These are phyloP conservation scores for Tachycineta bicolor DNA, from an alignment of 2,113 vertebrate genomes.

Conservation along the genomic window DNA sequence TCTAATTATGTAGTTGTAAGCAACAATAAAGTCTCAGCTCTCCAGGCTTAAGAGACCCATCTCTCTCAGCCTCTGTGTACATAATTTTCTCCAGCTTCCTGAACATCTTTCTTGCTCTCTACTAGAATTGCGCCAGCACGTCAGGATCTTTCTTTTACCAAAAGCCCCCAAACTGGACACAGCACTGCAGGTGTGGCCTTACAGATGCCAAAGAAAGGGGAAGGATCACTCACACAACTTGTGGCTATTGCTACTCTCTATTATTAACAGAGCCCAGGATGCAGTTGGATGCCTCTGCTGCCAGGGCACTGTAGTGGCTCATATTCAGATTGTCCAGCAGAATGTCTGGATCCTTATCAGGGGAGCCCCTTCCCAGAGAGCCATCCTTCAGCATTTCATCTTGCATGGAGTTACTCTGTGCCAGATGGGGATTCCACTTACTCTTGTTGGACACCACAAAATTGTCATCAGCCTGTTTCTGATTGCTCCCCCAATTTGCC, in stretches of 20 bases:
- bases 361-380: not conserved
- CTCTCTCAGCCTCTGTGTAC: not conserved
- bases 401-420: not conserved
- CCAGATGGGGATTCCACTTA: not conserved
- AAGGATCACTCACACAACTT: not conserved
- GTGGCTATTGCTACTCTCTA: not conserved
- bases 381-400: not conserved
- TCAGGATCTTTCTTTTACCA: not conserved
- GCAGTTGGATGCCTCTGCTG: not conserved
- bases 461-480: not conserved
- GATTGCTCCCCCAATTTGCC: not conserved
- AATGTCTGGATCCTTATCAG: not conserved
- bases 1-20: not conserved
- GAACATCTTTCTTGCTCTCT: not conserved
- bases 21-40: not conserved
- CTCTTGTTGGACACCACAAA: accelerated
- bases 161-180: not conserved
- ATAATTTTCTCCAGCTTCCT: not conserved
- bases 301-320: not conserved
- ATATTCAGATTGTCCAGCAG: not conserved
- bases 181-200: not conserved
- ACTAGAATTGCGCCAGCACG: not conserved
- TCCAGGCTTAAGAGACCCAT: not conserved
- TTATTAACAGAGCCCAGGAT: not conserved
- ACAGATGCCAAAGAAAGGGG: not conserved